Base-by-base conservation (phyloP, 2,113 vertebrate genomes). In the Silurus asotus region DNA sequence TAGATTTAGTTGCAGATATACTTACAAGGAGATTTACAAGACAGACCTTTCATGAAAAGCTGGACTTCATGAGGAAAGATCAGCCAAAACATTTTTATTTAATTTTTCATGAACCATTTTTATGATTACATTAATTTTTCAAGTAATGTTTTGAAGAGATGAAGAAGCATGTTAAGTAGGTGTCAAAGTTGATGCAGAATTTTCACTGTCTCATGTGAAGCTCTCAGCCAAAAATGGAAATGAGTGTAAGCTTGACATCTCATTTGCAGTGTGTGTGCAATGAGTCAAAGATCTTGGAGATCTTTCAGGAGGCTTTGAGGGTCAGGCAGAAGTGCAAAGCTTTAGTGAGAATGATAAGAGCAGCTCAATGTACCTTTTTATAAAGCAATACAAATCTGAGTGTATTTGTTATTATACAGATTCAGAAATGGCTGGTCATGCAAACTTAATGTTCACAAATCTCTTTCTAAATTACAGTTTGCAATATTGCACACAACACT, bases 261-360 rank as follows among this genome's bases (percentile, higher is more conserved):
- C 78, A 85, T 82, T 88, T 82, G 70, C 58, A 75, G 81, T 76
- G 69, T 67, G 53, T 55, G 78, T 85, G 5, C 78, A 78, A 69
- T 58, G n/a, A 58, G 78, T 82, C 83, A 77, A 78, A 85, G 72
- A 77, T 82, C 87, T 80, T 45, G 25, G 37, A 28, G 55, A 49
- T 62, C 19, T 53, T 48, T 78, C 59, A 20, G 49, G 74, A 78
- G 55, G 37, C 69, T 37, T 70, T 78, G 70, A 78, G 10, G 28
- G 55, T 61, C 53, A 79, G 56, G 58, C 53, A 15, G 17, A 19
- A 55, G 78, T 65, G 75, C 48, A 82, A 80, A 79, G 88, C 59
- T 74, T 67, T 59, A 69, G 67, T 72, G 25, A 84, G 75, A 59
- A 88, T 81, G n/a, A 81, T 51, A 86, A 81, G 64, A 80, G 88